Conservation (phyloP, 2,888 invertebrate species). For the Eupithecia exiguata region DNA sequence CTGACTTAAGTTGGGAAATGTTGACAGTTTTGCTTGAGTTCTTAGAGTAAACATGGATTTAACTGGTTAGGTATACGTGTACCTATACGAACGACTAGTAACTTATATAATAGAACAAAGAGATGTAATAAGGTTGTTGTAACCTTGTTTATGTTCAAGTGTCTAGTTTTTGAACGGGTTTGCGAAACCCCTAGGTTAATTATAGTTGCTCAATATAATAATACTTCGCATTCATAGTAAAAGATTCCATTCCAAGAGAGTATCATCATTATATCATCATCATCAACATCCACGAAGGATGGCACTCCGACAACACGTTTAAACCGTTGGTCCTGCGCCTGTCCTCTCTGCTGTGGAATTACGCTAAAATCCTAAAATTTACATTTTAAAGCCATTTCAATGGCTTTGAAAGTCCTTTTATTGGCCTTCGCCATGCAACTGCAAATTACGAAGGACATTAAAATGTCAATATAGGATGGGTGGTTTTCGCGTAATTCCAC, state of each 20-base stretch:
- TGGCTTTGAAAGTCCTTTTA: too few relatives aligned
- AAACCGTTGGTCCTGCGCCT: too few relatives aligned
- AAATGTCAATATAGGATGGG: too few relatives aligned
- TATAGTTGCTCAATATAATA: constrained; percentile 6
- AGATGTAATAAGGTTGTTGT: constrained; percentile 22
- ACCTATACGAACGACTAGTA: background rate
- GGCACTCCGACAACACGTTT: background rate
- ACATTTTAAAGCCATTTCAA: too few relatives aligned
- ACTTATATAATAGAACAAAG: constrained; percentile 29
- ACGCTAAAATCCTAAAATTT: too few relatives aligned
- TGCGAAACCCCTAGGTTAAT: constrained; percentile 21
- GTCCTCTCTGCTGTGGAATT: too few relatives aligned
- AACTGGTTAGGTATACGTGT: constrained; percentile 13
- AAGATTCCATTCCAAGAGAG: constrained; percentile 8
- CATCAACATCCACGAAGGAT: background rate
- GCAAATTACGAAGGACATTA: too few relatives aligned
- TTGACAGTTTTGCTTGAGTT: constrained; percentile 19
- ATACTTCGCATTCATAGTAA: background rate
- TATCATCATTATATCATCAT: background rate
- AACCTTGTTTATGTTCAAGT: constrained; percentile 19
- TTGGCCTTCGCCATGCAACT: too few relatives aligned
- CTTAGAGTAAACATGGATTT: constrained; percentile 6
- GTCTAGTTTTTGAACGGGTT: constrained; percentile 18
- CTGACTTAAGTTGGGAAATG: constrained; percentile 16
- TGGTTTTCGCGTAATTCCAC: too few relatives aligned